Evolutionary conservation across 2,888 invertebrate genomes (phyloP), one percentile per base, ranked within the genome.

Genomic region (Timema podura): DNA sequence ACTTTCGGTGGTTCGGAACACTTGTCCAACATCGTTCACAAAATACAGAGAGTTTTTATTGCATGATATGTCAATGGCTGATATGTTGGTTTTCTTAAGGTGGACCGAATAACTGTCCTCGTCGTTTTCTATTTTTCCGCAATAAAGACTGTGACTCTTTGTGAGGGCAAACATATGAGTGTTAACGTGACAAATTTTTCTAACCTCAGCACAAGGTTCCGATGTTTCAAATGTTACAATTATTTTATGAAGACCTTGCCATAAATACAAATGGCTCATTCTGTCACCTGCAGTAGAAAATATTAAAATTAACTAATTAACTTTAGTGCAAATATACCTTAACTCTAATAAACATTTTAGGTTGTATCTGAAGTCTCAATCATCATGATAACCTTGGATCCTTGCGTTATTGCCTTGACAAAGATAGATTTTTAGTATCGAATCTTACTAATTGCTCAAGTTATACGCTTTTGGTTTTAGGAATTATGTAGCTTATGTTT

Each of bases 31-130:
- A 66, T 83, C 81, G 80, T 87, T 87, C 73, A 90, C 85, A 71
- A 87, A 81, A 78, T 86, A 89, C 65, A 90, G 80, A 76, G 84
- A 80, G 75, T 85, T 82, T 76, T 85, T 84, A 78, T 86, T 85
- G 76, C 85, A 84, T 75, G 88, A 87, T 79, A 90, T 85, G 81
- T 90, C 89, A 74, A 86, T 82, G 47, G 87, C 87, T 74, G 82
- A 82, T 73, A 87, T 82, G 72, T 85, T 84, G 66, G 82, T 81
- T 68, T 5, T 30, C 13, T 84, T 81, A 61, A 15, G 47, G 51
- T 30, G 64, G 15, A 67, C 46, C 10, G 61, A 49, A 44, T 48
- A 64, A 48, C 64, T 46, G 15, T 68, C 68, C 13, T n/a, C 45
- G n/a, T 68, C 66, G 5, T 30, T n/a, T 7, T 78, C 75, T 16